Evolutionary conservation across 2,797 vertebrate genomes (phyloP).

Genomic region (Emydoidea blandingii): DNA sequence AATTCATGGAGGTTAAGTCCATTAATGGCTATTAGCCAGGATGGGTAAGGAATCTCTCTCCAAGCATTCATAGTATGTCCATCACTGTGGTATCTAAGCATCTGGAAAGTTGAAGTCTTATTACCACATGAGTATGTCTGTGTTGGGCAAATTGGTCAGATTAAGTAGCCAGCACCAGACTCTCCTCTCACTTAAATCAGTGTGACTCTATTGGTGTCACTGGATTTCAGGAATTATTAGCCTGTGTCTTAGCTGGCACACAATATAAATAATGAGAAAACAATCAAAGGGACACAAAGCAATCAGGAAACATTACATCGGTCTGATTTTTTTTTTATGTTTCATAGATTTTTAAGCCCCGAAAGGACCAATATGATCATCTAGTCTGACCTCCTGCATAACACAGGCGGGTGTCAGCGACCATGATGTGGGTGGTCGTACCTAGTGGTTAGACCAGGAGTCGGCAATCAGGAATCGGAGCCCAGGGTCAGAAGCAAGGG

Average conservation of each 20-base stretch:
- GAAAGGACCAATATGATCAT: neutral
- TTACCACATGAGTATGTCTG: neutral
- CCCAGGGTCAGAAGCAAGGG: no score
- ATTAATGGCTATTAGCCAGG: no score
- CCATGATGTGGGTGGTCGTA: neutral
- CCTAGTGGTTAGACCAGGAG: neutral
- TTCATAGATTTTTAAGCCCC: neutral
- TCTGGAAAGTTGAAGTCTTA: neutral
- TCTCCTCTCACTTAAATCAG: neutral
- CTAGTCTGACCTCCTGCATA: neutral
- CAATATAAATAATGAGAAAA: neutral
- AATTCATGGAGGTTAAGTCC: no score
- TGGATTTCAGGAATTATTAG: neutral
- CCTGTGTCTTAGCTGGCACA: neutral
- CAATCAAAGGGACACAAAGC: neutral
- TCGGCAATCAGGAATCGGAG: neutral
- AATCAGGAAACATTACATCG: accelerated
- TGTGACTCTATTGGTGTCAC: neutral
- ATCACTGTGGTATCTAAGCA: neutral
- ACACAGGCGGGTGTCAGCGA: neutral
- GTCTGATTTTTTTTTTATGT: neutral
- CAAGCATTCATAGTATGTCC: neutral
- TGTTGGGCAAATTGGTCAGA: neutral
- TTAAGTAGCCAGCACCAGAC: accelerated
- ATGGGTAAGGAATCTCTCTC: neutral